These are phyloP conservation scores for Macropis europaea DNA, from an alignment of 2,888 invertebrate genomes.

Conservation along the genomic window DNA sequence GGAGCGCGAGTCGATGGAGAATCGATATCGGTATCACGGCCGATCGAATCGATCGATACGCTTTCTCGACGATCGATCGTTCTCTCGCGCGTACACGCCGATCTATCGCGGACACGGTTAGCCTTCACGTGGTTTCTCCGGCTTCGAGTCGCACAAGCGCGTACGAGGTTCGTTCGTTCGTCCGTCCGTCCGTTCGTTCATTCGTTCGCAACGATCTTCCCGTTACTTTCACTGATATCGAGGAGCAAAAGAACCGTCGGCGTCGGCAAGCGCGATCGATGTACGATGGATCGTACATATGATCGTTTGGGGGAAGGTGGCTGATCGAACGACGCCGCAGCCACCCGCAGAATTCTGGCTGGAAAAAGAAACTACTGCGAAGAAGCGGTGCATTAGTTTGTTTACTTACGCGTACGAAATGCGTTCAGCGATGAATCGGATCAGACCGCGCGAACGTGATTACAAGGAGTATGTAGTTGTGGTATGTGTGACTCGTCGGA, in stretches of 20 bases:
- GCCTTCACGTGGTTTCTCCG: slow-evolving; percentile 32
- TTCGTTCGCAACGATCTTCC: slow-evolving; percentile 52
- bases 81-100: slow-evolving; percentile 10
- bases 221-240: slow-evolving; percentile 56
- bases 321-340: too few species aligned
- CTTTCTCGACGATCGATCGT: slow-evolving; percentile 61
- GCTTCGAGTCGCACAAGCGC: neutral
- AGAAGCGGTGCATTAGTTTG: neutral
- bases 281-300: too few species aligned
- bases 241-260: neutral
- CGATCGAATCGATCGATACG: slow-evolving; percentile 63
- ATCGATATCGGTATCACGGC: slow-evolving; percentile 33
- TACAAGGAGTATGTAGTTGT: too few species aligned
- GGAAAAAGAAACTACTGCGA: neutral
- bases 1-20: slow-evolving; percentile 14
- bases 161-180: neutral
- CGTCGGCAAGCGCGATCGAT: neutral
- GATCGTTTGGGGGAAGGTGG: too few species aligned
- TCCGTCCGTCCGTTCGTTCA: too few species aligned
- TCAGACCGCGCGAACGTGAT: too few species aligned
- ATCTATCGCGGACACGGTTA: slow-evolving; percentile 33
- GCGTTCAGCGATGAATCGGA: too few species aligned
- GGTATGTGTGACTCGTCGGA: too few species aligned
- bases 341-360: too few species aligned
- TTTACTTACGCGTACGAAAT: slow-evolving; percentile 23